Base-by-base conservation (phyloP, 2,888 invertebrate genomes). In the Drosophila macrospina region DNA sequence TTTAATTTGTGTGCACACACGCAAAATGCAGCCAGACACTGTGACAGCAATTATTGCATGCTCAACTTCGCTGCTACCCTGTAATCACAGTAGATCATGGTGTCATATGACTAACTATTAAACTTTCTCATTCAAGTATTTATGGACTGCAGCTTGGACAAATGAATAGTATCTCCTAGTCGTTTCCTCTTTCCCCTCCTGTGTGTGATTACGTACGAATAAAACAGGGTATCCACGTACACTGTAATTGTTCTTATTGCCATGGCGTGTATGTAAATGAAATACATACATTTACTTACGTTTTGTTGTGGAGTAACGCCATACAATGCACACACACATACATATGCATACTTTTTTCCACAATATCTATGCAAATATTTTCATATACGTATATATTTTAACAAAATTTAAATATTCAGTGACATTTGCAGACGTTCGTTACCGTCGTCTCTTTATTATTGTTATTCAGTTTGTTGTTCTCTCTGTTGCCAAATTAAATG, bases 261-360 rank as follows among this genome's bases (percentile, higher is more conserved):
- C 77, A 86, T 88, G 83, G 80, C 80, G 80, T 83, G 83, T 85
- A 85, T 88, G 88, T 85, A 88, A 85, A 88, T 85, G 88, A 88
- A 82, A 88, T 84, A 15, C 30, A 47, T 16, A 47, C 11, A 41
- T 41, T 41, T 16, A 16, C 30, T 47, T 47, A 16, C 16, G 4
- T 47, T 47, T 32, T 16, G 69, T 61, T 65, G 76, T 69, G 75
- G 69, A 69, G 59, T 47, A 70, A 75, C 56, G 60, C 65, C 76
- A 75, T 74, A 52, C 69, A 68, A 55, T 69, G 62, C 67, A 45
- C 48, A 65, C 50, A 54, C 42, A 44, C 59, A 44, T 56, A 55
- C 7, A 26, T 7, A 6, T 7, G 26, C 36, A 28, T 45, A 15
- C 30, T 15, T 30, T 1, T 30, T 45, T 4, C 45, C 15, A 15